These are phyloP conservation scores for Oryzias sinensis DNA, from an alignment of 2,797 vertebrate genomes.

Conservation along the genomic window DNA sequence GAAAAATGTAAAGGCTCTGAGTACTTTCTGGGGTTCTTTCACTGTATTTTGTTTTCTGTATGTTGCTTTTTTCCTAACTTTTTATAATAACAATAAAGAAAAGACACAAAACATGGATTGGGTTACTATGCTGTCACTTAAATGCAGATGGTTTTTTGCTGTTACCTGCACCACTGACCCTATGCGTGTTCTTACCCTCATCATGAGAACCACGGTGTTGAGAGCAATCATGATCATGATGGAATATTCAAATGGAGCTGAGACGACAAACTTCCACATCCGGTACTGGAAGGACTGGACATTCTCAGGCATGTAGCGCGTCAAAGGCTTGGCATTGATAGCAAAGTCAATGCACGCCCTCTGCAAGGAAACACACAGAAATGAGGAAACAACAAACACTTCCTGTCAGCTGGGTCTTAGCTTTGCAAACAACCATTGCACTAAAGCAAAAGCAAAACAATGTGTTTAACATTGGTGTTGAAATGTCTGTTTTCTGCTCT, in stretches of 20 bases:
- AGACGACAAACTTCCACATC: constrained; percentile 97
- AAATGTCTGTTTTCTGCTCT: no score
- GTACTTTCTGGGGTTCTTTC: no score
- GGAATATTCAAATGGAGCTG: constrained; percentile 94
- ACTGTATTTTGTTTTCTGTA: no score
- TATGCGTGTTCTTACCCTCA: constrained; percentile 84
- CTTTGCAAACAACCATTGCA: no score
- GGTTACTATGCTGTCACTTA: no score
- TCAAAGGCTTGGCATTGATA: constrained; percentile 94
- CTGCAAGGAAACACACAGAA: constrained; percentile 66
- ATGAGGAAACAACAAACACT: background rate
- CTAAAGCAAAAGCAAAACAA: no score
- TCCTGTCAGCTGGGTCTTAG: background rate
- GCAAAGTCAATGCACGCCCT: constrained; percentile 97
- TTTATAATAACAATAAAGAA: no score
- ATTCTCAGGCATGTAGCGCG: constrained; percentile 95
- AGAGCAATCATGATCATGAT: constrained; percentile 98
- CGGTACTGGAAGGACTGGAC: constrained; percentile 94
- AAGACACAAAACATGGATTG: no score
- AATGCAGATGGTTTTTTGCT: no score
- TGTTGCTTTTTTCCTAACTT: no score
- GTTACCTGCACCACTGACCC: background rate
- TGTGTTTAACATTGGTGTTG: no score
- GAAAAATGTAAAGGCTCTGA: no score
- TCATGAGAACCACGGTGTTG: constrained; percentile 98